Evolutionary conservation across 2,113 vertebrate species (phyloP).

Genomic region (Amblyornis subalaris): DNA sequence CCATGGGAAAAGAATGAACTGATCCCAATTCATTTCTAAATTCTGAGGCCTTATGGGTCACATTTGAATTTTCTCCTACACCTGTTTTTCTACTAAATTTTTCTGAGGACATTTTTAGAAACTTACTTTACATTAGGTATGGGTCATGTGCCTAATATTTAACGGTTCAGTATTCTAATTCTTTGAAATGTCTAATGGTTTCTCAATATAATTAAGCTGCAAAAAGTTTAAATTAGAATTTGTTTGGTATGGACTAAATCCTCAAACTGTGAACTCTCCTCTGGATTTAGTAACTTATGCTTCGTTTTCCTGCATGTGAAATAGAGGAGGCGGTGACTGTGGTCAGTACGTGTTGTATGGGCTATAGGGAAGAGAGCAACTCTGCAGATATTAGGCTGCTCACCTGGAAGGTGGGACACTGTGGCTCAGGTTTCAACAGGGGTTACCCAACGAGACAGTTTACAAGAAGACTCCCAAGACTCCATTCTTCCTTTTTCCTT

Average conservation of each 20-base stretch:
- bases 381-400: background rate
- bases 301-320: background rate
- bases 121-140: conserved; percentile 19
- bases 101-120: conserved; percentile 48
- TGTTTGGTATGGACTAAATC: background rate
- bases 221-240: conserved; percentile 8
- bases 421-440: background rate
- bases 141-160: conserved; percentile 47
- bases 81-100: conserved; percentile 66
- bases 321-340: background rate
- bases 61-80: conserved; percentile 69
- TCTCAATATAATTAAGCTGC: conserved; percentile 2
- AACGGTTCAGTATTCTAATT: conserved; percentile 50
- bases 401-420: background rate
- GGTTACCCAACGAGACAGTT: background rate
- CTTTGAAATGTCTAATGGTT: conserved; percentile 20
- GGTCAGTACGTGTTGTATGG: background rate
- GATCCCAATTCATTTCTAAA: conserved; percentile 76
- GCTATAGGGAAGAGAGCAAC: background rate
- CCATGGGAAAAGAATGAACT: conserved; percentile 73
- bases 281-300: background rate
- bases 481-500: background rate
- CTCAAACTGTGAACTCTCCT: background rate
- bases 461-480: background rate
- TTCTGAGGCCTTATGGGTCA: conserved; percentile 70